Evolutionary conservation across 2,113 vertebrate species (phyloP).

Genomic region (Alexandromys fortis): DNA sequence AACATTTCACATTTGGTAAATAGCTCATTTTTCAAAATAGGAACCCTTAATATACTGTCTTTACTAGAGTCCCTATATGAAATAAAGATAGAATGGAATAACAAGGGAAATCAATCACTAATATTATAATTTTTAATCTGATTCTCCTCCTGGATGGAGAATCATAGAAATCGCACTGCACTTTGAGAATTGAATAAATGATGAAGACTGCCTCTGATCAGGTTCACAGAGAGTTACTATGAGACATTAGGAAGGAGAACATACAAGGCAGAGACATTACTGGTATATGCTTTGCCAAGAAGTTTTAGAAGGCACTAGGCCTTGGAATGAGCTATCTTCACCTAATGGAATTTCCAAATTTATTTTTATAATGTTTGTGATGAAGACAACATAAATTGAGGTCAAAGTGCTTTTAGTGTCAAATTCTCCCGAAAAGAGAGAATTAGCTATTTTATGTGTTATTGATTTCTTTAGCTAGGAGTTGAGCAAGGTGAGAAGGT

Average conservation of each 20-base stretch:
- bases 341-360: background rate
- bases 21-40: slow-evolving; percentile 7
- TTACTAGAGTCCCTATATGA: background rate
- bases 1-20: background rate
- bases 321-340: background rate
- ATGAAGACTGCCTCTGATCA: background rate
- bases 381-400: background rate
- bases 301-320: background rate
- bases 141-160: background rate
- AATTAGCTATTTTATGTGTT: background rate
- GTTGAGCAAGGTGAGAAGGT: background rate
- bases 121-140: background rate
- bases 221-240: background rate
- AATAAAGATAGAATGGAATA: background rate
- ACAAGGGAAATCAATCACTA: slow-evolving; percentile 7
- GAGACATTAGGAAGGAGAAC: background rate
- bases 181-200: background rate
- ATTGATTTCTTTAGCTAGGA: background rate
- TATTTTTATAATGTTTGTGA: background rate
- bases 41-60: background rate
- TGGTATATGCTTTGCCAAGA: background rate
- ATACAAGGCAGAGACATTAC: background rate
- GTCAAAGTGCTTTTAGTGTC: background rate
- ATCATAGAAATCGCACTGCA: background rate
- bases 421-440: background rate